A percentile compares a stretch with the other conserved stretches of the same genome.
These are phyloP conservation scores for Hydractinia symbiolongicarpus DNA, from an alignment of 30 jellyfish, hydroid and myxozoan species.

Conservation along the genomic window DNA sequence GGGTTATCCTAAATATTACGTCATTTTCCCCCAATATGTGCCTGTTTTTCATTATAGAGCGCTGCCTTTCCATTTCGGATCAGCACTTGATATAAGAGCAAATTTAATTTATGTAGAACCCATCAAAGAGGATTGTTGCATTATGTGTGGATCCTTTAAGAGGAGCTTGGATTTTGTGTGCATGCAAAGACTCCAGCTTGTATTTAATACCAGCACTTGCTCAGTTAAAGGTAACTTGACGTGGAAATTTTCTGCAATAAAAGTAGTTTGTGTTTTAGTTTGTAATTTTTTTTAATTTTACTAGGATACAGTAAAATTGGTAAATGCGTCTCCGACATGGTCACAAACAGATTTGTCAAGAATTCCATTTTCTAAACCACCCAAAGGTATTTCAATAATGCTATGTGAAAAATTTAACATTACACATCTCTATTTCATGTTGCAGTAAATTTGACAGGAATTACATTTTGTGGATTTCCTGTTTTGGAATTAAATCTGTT, in stretches of 20 bases:
- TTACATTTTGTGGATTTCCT: too few species aligned
- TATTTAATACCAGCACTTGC: slow-evolving; percentile 82
- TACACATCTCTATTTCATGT: slow-evolving; percentile 16
- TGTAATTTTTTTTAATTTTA: too few species aligned
- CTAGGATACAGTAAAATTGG: slow-evolving; percentile 3
- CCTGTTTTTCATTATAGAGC: too few species aligned
- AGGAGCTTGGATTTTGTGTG: slow-evolving; percentile 81
- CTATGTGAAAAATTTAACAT: slow-evolving; percentile 37
- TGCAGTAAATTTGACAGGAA: too few species aligned
- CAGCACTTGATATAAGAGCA: too few species aligned
- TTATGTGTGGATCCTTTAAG: slow-evolving; percentile 70
- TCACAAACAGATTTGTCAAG: slow-evolving; percentile 15
- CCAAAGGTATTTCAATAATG: slow-evolving; percentile 35
- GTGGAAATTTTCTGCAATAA: too few species aligned
- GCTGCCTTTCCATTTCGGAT: too few species aligned
- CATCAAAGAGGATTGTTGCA: slow-evolving; percentile 44
- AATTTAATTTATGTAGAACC: slow-evolving; percentile 34
- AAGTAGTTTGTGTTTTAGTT: too few species aligned
- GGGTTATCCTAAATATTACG: too few species aligned
- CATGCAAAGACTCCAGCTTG: slow-evolving; percentile 55
- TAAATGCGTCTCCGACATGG: neutral
- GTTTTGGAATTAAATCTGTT: too few species aligned
- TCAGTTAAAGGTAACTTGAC: slow-evolving; percentile 40
- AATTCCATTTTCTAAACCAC: slow-evolving; percentile 12
- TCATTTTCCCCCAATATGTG: too few species aligned